Base-by-base conservation (phyloP, 2,113 vertebrate genomes). In the Paramormyrops kingsleyae region DNA sequence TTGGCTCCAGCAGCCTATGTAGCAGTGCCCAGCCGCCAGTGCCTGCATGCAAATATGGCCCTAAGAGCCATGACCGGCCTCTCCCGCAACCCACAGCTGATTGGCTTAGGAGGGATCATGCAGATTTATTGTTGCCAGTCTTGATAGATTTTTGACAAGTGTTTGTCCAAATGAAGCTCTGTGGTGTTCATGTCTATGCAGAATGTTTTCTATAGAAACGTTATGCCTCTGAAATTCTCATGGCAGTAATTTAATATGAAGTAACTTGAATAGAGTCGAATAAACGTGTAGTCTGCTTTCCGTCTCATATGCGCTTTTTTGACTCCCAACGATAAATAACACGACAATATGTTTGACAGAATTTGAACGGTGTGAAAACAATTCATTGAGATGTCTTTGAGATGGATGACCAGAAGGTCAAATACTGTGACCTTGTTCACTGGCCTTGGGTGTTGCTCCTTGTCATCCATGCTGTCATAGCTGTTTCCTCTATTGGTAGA, bases 21-120 rank as follows among this genome's bases (percentile, higher is more conserved):
- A 24, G 44, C 3, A 47, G 83, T 21, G n/a, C 44, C 21, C 44
- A n/a, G 19, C 42, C 44, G 83, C 83, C 83, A 47, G 44, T 3
- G 83, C 17, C 9, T 46, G 39, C 42, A 77, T 80, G 74, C 74
- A 80, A 80, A 80, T 80, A 6, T 42, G 74, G 74, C 74, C 39
- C 44, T 44, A 84, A 84, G 21, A 84, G 44, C 83, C 92, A 95
- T 96, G 96, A 97, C 96, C 95, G 96, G 95, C 95, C 95, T 19
- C 89, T 95, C 24, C 96, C 95, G 96, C 96, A 96, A 95, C 0
- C 31, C 94, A 97, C 44, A 96, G 94, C 95, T 96, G 96, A 96
- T 97, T 96, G 96, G 95, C 96, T 96, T 96, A 77, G 88, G 44
- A 12, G 83, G 83, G 83, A 84, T 84, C 83, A 84, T 24, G 44